phyloP scores from a whole-genome alignment of 92 coral and sea anemone species.

The Phenganax marumi region DNA sequence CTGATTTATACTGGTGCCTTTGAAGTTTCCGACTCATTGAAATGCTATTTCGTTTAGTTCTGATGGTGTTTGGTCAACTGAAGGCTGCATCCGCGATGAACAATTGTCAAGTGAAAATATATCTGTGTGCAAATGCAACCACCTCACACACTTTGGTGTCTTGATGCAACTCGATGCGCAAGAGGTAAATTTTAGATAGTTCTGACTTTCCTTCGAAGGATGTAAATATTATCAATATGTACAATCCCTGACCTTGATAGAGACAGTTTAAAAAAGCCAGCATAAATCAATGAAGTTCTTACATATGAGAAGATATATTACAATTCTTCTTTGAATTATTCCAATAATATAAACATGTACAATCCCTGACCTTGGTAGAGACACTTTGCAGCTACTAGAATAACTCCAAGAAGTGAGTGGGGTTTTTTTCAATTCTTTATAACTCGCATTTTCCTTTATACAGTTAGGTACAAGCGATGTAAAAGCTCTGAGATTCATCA shows the following conservation, averaged over 20 bases:
- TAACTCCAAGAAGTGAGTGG: too few species aligned
- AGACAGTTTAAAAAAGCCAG: too few species aligned
- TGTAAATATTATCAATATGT: too few species aligned
- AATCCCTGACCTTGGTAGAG: too few species aligned
- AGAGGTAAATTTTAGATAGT: conserved; percentile 45
- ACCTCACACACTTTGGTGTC: conserved; percentile 90
- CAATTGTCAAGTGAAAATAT: conserved; percentile 18
- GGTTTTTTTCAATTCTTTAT: not conserved
- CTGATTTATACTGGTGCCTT: not conserved
- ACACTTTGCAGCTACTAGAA: too few species aligned
- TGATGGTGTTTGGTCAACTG: conserved; percentile 28
- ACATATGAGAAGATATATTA: too few species aligned
- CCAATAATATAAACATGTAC: too few species aligned
- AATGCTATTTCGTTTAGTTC: not conserved
- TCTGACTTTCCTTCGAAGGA: not conserved
- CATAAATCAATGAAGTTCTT: too few species aligned
- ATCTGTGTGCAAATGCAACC: conserved; percentile 67
- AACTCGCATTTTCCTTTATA: not conserved
- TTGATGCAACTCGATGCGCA: conserved; percentile 86
- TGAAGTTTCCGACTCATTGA: not conserved
- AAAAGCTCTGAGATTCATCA: conserved; percentile 1
- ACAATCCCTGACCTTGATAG: too few species aligned
- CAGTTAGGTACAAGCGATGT: conserved; percentile 57
- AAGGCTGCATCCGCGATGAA: conserved; percentile 28
- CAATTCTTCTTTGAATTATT: too few species aligned